A percentile compares a stretch with the other conserved stretches of the same genome.
Evolutionary conservation across 2,888 invertebrate species (phyloP).

Genomic region (Falcaria lacertinaria): DNA sequence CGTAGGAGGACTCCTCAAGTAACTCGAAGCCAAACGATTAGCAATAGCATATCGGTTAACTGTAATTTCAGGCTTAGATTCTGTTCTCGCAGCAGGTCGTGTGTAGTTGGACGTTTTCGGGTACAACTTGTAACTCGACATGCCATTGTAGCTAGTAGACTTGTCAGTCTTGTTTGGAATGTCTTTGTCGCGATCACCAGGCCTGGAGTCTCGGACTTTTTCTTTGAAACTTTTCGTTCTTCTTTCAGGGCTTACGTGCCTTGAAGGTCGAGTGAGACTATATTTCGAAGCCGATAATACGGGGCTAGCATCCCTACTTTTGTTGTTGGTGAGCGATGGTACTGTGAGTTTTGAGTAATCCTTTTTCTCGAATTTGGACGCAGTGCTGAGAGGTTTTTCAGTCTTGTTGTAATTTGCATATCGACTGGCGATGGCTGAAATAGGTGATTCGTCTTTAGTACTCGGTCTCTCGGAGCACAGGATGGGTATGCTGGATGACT

Average conservation of each 20-base stretch:
- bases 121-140: constrained; percentile 76
- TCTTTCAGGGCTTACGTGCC: constrained; percentile 74
- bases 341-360: constrained; percentile 70
- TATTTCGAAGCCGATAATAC: constrained; percentile 64
- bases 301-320: constrained; percentile 80
- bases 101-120: constrained; percentile 66
- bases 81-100: constrained; percentile 35
- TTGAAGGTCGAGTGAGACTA: constrained; percentile 58
- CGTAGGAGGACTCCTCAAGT: constrained; percentile 61
- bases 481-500: constrained; percentile 72
- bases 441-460: constrained; percentile 61
- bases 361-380: constrained; percentile 61
- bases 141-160: constrained; percentile 70
- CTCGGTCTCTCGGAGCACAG: constrained; percentile 51
- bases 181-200: constrained; percentile 75
- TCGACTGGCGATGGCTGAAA: constrained; percentile 62
- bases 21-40: constrained; percentile 62
- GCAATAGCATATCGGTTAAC: constrained; percentile 65
- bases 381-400: constrained; percentile 35
- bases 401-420: constrained; percentile 60
- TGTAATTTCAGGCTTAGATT: constrained; percentile 38
- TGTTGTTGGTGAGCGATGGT: constrained; percentile 48
- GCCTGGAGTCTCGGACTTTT: constrained; percentile 78
- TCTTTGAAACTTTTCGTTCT: constrained; percentile 61
- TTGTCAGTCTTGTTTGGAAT: constrained; percentile 79